A percentile compares a stretch with the other conserved stretches of the same genome.
These are phyloP conservation scores for Carcinoscorpius rotundicauda DNA, from an alignment of 1,140 invertebrate genomes.

Conservation along the genomic window DNA sequence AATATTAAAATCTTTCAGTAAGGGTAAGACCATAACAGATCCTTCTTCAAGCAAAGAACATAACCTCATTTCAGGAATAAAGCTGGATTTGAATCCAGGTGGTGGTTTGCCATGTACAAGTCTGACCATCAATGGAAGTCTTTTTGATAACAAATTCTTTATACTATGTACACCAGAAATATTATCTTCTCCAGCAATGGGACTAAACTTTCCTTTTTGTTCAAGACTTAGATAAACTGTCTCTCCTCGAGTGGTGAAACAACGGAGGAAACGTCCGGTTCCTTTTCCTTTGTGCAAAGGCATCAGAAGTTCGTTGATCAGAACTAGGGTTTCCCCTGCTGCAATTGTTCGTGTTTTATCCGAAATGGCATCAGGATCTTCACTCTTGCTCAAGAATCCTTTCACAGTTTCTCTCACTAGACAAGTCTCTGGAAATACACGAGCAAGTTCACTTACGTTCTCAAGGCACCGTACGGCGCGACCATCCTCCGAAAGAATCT, in stretches of 20 bases:
- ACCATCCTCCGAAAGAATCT: constrained; percentile 84
- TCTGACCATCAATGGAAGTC: constrained; percentile 78
- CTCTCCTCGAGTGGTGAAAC: constrained; percentile 69
- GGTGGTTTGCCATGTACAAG: constrained; percentile 75
- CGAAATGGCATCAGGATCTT: constrained; percentile 45
- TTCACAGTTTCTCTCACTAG: constrained; percentile 74
- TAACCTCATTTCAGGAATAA: constrained; percentile 68
- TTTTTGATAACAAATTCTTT: constrained; percentile 67
- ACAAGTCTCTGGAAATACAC: constrained; percentile 60
- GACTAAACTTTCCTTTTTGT: constrained; percentile 77
- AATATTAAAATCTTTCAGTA: constrained; percentile 41
- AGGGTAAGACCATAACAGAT: constrained; percentile 66
- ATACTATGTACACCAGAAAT: constrained; percentile 76
- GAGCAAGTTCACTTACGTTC: constrained; percentile 64
- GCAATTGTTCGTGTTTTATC: constrained; percentile 57
- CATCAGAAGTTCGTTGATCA: constrained; percentile 52
- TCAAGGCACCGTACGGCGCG: constrained; percentile 76
- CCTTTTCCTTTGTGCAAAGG: constrained; percentile 33
- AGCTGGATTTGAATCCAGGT: constrained; percentile 51
- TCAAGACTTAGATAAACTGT: constrained; percentile 68
- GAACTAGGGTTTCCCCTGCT: constrained; percentile 66
- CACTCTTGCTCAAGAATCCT: constrained; percentile 44
- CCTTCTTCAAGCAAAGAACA: constrained; percentile 66
- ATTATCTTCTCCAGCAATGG: constrained; percentile 76
- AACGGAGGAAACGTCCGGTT: constrained; percentile 56